A percentile compares a stretch with the other conserved stretches of the same genome.
These are phyloP conservation scores for Lethenteron reissneri DNA, from an alignment of 2,113 vertebrate genomes.

Conservation along the genomic window DNA sequence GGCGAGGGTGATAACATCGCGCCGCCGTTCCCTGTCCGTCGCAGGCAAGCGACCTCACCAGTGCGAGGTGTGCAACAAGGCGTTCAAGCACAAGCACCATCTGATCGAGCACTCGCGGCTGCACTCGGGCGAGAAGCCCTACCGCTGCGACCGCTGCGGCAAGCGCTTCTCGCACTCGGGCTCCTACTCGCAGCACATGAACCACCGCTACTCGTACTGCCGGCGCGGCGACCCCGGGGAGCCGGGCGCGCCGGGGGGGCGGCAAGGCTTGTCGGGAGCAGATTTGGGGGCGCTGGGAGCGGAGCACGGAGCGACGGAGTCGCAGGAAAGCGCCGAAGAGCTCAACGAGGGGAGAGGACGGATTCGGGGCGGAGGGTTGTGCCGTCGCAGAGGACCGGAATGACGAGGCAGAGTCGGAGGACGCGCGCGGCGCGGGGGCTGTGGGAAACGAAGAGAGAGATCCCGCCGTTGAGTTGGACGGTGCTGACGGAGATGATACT, in stretches of 20 bases:
- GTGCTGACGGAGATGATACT: conserved; percentile 24
- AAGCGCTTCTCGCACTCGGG: conserved; percentile 98
- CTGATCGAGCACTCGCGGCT: conserved; percentile 92
- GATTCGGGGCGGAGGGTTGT: conserved; percentile 10
- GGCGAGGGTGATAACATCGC: too few relatives aligned
- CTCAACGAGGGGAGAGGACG: conserved; percentile 23
- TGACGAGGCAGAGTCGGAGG: not conserved
- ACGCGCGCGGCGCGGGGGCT: conserved; percentile 10
- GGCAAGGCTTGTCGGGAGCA: too few relatives aligned
- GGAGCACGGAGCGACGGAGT: too few relatives aligned
- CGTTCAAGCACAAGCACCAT: conserved; percentile 99
- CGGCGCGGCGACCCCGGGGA: conserved; percentile 25
- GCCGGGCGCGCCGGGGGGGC: too few relatives aligned
- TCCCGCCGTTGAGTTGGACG: conserved; percentile 21
- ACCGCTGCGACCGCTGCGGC: conserved; percentile 96
- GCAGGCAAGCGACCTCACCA: conserved; percentile 97
- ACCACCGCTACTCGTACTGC: conserved; percentile 99
- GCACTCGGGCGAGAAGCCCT: conserved; percentile 96
- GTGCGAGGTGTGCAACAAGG: conserved; percentile 99
- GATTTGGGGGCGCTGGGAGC: too few relatives aligned
- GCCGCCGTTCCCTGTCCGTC: not conserved
- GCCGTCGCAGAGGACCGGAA: conserved; percentile 9
- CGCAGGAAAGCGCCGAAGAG: not conserved
- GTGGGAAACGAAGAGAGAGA: conserved; percentile 14
- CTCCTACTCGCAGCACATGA: conserved; percentile 99